phyloP scores from a whole-genome alignment of 2,888 invertebrate species.

The Lamellibrachia satsuma region DNA sequence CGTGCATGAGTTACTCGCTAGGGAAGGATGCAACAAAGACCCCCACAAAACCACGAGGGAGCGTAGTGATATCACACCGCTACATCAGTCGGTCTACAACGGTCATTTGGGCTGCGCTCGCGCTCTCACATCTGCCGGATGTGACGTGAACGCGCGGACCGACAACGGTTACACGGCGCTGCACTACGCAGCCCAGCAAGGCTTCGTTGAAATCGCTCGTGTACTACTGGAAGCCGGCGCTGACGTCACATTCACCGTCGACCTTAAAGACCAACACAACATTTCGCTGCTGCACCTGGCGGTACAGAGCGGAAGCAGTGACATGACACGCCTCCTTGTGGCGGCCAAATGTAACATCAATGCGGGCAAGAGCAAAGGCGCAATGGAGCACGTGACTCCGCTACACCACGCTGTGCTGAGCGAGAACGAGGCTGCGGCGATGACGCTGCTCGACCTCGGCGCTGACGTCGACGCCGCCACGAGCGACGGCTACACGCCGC shows the following conservation, averaged over 20 bases:
- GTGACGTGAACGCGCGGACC: constrained; percentile 35
- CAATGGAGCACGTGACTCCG: constrained; percentile 37
- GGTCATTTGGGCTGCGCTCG: constrained; percentile 34
- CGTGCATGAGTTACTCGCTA: constrained; percentile 29
- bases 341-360: constrained; percentile 38
- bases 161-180: constrained; percentile 40
- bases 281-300: constrained; percentile 43
- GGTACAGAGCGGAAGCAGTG: constrained; percentile 40
- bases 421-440: constrained; percentile 39
- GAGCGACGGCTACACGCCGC: constrained; percentile 36
- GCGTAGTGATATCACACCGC: constrained; percentile 34
- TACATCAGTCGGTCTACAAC: constrained; percentile 37
- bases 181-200: constrained; percentile 44
- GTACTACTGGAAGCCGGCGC: constrained; percentile 33
- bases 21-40: constrained; percentile 23
- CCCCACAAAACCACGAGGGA: constrained; percentile 28
- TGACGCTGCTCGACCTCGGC: constrained; percentile 35
- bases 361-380: constrained; percentile 39
- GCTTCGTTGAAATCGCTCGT: constrained; percentile 24
- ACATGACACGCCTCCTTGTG: constrained; percentile 37
- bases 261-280: constrained; percentile 35
- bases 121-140: constrained; percentile 25
- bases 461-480: constrained; percentile 36
- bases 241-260: constrained; percentile 34
- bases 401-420: constrained; percentile 44